Evolutionary conservation across 2,797 vertebrate species (phyloP), one percentile per base, ranked within the genome.

Genomic region (Muscicapa striata): DNA sequence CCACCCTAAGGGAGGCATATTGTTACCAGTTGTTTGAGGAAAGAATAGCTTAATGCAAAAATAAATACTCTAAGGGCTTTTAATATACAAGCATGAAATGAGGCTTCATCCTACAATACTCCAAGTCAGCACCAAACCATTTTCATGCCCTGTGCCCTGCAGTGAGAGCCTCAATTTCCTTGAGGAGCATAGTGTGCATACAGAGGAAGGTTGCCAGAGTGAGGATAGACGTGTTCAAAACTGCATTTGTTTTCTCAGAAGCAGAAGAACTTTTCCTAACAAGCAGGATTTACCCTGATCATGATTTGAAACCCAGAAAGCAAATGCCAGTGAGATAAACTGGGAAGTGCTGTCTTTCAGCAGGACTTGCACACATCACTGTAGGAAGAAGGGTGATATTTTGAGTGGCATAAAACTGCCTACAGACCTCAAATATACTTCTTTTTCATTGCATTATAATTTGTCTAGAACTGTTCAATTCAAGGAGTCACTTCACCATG

Each of bases 41-140:
- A 90, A 94, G 54, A 63, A 83, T 41, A 91, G 16, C 51, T 75
- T 90, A 81, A 94, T 93, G 38, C 46, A 67, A 96, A 93, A 92
- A 36, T 80, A 95, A 94, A 84, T 69, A 91, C 46, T 90, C 81
- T 27, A 68, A 91, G 24, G n/a, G 14, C 27, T 84, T 90, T 86
- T 81, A 90, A 93, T 86, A 73, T 20, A 66, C 15, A 45, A 73
- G 43, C 5, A 32, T 45, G 54, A 91, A 86, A 77, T n/a, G 29
- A 85, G 18, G 61, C 10, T 45, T 87, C 72, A 72, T 79, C 51
- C 48, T 86, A 34, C 63, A 69, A 34, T 41, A 40, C 5, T 61
- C 41, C 23, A 61, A 80, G 72, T 16, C 91, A 91, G 93, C 18
- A 23, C 17, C 7, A 21, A 69, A 73, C 1, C 23, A 38, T 82